These are phyloP conservation scores for Hafferia zeledoni DNA, from an alignment of 2,797 vertebrate genomes.

Conservation along the genomic window DNA sequence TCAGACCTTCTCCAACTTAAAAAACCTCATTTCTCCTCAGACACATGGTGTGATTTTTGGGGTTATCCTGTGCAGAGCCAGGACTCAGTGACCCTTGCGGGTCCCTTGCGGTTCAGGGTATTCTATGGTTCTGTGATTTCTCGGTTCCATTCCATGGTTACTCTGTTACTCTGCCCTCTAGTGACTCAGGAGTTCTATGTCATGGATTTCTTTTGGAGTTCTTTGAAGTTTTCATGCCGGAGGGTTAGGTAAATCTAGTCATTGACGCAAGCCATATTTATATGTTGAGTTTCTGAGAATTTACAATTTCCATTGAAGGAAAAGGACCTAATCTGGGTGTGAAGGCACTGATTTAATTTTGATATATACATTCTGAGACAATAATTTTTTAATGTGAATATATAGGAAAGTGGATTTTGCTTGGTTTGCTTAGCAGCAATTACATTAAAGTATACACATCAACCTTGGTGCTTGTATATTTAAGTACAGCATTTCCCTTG, in stretches of 20 bases:
- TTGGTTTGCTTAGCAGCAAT: not conserved
- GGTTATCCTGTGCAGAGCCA: not conserved
- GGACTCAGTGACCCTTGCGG: not conserved
- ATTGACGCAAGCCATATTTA: not conserved
- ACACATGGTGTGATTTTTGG: not conserved
- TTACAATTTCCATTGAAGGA: not conserved
- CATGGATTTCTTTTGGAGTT: not conserved
- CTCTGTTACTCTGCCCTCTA: conserved; percentile 9
- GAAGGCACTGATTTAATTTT: not conserved
- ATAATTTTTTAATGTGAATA: not conserved
- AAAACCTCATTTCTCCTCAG: not conserved
- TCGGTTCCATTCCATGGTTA: not conserved
- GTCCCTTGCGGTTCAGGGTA: not conserved
- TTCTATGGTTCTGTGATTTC: not conserved
- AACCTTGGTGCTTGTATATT: not conserved
- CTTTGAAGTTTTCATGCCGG: not conserved
- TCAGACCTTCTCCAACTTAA: not conserved
- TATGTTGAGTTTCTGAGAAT: not conserved
- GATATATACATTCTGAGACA: not conserved
- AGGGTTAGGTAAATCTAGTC: not conserved
- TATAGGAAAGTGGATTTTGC: not conserved
- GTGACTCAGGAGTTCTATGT: not conserved
- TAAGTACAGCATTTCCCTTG: not conserved
- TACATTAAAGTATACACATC: not conserved
- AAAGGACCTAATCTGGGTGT: not conserved